Evolutionary conservation across 2,113 vertebrate genomes (phyloP).

Genomic region (Acrocephalus arundinaceus): DNA sequence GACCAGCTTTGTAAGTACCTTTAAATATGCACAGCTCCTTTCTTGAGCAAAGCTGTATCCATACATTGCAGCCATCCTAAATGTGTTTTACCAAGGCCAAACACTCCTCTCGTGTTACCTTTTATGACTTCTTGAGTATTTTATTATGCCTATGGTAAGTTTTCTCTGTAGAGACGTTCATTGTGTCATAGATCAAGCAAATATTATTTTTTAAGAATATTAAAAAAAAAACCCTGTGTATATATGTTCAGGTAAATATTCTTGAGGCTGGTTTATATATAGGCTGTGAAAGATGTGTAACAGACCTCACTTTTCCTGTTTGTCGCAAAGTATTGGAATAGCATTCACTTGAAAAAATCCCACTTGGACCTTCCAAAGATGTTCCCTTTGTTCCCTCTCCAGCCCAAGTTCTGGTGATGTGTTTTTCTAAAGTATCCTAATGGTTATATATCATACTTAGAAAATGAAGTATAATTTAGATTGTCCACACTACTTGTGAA

Average conservation of each 20-base stretch:
- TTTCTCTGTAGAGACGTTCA: slow-evolving; percentile 50
- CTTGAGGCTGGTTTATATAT: slow-evolving; percentile 40
- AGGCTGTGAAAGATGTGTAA: slow-evolving; percentile 39
- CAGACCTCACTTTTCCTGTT: slow-evolving; percentile 47
- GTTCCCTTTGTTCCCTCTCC: slow-evolving; percentile 36
- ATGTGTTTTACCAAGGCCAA: slow-evolving; percentile 40
- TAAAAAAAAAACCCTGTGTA: neutral
- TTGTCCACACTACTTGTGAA: slow-evolving; percentile 64
- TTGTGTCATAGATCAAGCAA: slow-evolving; percentile 65
- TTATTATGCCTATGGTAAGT: slow-evolving; percentile 41
- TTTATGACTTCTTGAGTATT: slow-evolving; percentile 56
- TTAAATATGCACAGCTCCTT: slow-evolving; percentile 46
- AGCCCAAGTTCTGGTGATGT: slow-evolving; percentile 53
- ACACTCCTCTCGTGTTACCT: slow-evolving; percentile 47
- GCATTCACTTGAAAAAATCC: slow-evolving; percentile 45
- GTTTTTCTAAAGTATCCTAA: slow-evolving; percentile 66
- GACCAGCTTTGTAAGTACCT: slow-evolving; percentile 45
- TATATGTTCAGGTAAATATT: slow-evolving; percentile 49
- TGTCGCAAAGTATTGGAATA: slow-evolving; percentile 36
- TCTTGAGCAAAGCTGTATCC: slow-evolving; percentile 30
- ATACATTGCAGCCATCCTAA: slow-evolving; percentile 33
- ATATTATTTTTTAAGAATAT: slow-evolving; percentile 59
- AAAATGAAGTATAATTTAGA: slow-evolving; percentile 54
- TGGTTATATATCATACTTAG: slow-evolving; percentile 62
- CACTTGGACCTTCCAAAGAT: slow-evolving; percentile 54